Percentiles rank a stretch among this genome's conserved stretches.
Evolutionary conservation across 2,888 invertebrate species (phyloP).

Genomic region (Apocheima hispidaria): DNA sequence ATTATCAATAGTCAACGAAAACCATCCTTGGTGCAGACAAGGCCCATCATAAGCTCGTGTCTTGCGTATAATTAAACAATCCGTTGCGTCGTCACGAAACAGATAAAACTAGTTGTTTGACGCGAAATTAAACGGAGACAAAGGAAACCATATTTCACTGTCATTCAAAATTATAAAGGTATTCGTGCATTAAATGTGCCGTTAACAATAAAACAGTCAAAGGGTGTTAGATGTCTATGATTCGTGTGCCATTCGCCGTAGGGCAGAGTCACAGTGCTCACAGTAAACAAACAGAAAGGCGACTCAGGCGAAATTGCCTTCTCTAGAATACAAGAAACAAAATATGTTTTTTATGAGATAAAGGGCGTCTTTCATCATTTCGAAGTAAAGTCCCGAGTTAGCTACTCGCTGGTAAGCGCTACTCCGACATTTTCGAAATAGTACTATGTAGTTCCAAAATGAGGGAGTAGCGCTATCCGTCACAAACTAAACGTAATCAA

Average conservation of each 20-base stretch:
- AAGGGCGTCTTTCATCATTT: too few species aligned
- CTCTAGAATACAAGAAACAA: neutral
- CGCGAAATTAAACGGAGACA: constrained; percentile 47
- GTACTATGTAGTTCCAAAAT: too few species aligned
- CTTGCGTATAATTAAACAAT: constrained; percentile 45
- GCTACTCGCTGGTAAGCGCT: too few species aligned
- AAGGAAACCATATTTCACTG: constrained; percentile 51
- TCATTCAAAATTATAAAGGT: constrained; percentile 53
- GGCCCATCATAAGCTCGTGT: constrained; percentile 34
- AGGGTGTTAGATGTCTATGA: constrained; percentile 28
- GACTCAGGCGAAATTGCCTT: neutral
- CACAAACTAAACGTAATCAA: too few species aligned
- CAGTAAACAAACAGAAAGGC: neutral
- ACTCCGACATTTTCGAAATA: too few species aligned
- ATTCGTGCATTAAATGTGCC: constrained; percentile 58
- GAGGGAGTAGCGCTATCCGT: too few species aligned
- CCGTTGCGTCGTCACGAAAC: constrained; percentile 59
- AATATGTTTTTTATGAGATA: too few species aligned
- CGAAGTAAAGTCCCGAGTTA: too few species aligned
- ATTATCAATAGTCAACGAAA: constrained; percentile 33
- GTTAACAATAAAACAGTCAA: constrained; percentile 59
- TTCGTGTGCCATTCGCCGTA: constrained; percentile 30
- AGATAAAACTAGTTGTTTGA: constrained; percentile 52
- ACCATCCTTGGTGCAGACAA: constrained; percentile 33
- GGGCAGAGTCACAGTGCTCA: constrained; percentile 1